Evolutionary conservation across 2,888 invertebrate species (phyloP).

Genomic region (Tenthredo notha): DNA sequence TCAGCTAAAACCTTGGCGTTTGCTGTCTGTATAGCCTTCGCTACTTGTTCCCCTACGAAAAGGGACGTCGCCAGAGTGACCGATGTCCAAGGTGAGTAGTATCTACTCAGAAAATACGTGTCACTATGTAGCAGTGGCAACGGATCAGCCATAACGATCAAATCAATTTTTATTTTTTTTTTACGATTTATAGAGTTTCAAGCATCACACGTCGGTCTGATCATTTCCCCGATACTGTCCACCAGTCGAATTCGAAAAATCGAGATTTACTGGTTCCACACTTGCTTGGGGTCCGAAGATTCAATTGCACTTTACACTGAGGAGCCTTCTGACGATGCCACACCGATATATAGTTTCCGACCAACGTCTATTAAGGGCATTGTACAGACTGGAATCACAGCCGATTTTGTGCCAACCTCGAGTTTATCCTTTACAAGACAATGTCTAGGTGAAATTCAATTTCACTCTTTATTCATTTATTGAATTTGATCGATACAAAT

Average conservation of each 20-base stretch:
- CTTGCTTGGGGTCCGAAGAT: slow-evolving; percentile 63
- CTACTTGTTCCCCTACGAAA: not conserved
- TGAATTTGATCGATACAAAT: not conserved
- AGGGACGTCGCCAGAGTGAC: not conserved
- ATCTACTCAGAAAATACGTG: not conserved
- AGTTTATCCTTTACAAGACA: slow-evolving; percentile 64
- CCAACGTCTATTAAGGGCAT: slow-evolving; percentile 63
- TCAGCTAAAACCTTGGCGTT: slow-evolving; percentile 9
- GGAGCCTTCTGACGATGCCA: slow-evolving; percentile 51
- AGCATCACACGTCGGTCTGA: slow-evolving; percentile 65
- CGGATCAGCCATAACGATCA: not conserved
- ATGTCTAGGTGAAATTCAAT: slow-evolving; percentile 66
- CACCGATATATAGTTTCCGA: slow-evolving; percentile 62
- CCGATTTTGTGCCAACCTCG: slow-evolving; percentile 64
- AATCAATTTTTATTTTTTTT: not conserved
- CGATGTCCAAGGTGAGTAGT: slow-evolving; percentile 12
- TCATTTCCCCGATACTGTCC: slow-evolving; percentile 68
- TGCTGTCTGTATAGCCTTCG: not conserved
- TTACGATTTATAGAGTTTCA: slow-evolving; percentile 59
- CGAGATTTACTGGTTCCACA: slow-evolving; percentile 69
- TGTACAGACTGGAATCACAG: slow-evolving; percentile 64
- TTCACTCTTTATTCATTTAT: not conserved
- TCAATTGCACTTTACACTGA: slow-evolving; percentile 63
- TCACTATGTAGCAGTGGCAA: not conserved
- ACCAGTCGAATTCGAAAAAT: slow-evolving; percentile 63